These are phyloP conservation scores for Prietella phreatophila DNA, from an alignment of 2,113 vertebrate species.

Conservation along the genomic window DNA sequence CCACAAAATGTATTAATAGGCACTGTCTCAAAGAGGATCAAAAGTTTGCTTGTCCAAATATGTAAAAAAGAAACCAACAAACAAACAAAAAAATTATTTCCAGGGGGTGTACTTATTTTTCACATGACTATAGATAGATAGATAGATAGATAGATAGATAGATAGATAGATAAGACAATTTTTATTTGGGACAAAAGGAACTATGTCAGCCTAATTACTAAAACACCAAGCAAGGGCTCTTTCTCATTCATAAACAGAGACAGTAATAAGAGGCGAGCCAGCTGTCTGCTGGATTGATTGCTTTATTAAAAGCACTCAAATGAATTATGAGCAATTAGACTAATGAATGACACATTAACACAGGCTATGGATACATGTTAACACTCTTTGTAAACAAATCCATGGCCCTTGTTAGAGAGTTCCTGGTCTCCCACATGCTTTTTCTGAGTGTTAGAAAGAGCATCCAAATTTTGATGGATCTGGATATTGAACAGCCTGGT, in stretches of 20 bases:
- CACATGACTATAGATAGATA: too few relatives aligned
- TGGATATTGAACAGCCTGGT: conserved; percentile 5
- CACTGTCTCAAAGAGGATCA: too few relatives aligned
- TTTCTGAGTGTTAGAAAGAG: not conserved
- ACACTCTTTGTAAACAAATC: conserved; percentile 36
- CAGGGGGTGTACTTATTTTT: too few relatives aligned
- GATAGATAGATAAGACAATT: too few relatives aligned
- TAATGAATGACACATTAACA: conserved; percentile 32
- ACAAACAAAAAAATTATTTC: too few relatives aligned
- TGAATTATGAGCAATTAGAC: conserved; percentile 52
- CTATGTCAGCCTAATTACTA: not conserved
- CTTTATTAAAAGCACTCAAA: conserved; percentile 55
- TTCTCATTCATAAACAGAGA: conserved; percentile 8
- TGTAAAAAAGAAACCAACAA: too few relatives aligned
- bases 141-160: too few relatives aligned
- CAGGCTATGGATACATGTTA: conserved; percentile 33
- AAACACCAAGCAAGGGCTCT: not conserved
- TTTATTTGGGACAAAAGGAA: not conserved
- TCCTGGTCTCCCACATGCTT: conserved; percentile 19
- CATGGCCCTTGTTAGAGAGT: conserved; percentile 37
- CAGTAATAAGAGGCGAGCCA: conserved; percentile 5
- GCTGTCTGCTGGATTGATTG: conserved; percentile 39
- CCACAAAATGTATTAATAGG: too few relatives aligned
- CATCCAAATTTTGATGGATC: conserved; percentile 12
- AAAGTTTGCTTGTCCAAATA: too few relatives aligned